Evolutionary conservation across 2,888 invertebrate species (phyloP).

Genomic region (Polietes domitor): DNA sequence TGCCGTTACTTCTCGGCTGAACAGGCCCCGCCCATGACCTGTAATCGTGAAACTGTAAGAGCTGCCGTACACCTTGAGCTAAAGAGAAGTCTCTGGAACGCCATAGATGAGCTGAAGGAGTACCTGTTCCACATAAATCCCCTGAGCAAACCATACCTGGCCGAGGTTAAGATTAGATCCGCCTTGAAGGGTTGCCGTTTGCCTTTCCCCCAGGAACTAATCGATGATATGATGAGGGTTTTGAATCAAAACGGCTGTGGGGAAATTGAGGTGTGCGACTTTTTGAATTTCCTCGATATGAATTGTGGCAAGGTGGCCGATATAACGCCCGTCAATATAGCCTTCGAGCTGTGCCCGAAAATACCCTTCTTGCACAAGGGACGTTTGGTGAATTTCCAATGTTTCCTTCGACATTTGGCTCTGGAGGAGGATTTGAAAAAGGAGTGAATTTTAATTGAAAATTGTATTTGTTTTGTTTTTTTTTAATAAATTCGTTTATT

Average conservation of each 20-base stretch:
- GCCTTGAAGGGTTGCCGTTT: slow-evolving; percentile 86
- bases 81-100: slow-evolving; percentile 88
- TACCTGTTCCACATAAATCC: slow-evolving; percentile 84
- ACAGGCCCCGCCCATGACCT: slow-evolving; percentile 80
- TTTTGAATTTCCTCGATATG: slow-evolving; percentile 88
- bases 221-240: slow-evolving; percentile 85
- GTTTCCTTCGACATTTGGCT: slow-evolving; percentile 77
- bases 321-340: slow-evolving; percentile 78
- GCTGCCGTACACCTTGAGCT: slow-evolving; percentile 87
- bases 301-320: slow-evolving; percentile 80
- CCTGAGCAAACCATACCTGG: slow-evolving; percentile 83
- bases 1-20: slow-evolving; percentile 87
- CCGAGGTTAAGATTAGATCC: slow-evolving; percentile 84
- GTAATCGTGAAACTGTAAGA: slow-evolving; percentile 82
- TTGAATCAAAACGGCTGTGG: slow-evolving; percentile 85
- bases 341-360: slow-evolving; percentile 79
- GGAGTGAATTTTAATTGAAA: slow-evolving; percentile 3
- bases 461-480: background rate
- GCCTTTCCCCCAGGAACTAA: slow-evolving; percentile 85
- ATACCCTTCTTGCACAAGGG: slow-evolving; percentile 78
- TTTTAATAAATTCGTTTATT: slow-evolving; percentile 37
- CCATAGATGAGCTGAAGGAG: slow-evolving; percentile 84
- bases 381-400: slow-evolving; percentile 77
- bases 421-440: slow-evolving; percentile 76
- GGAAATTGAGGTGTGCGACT: slow-evolving; percentile 85